Percentiles rank a stretch among this genome's conserved stretches.
phyloP scores from a whole-genome alignment of 2,888 invertebrate species.

The Melinaea marsaeus region DNA sequence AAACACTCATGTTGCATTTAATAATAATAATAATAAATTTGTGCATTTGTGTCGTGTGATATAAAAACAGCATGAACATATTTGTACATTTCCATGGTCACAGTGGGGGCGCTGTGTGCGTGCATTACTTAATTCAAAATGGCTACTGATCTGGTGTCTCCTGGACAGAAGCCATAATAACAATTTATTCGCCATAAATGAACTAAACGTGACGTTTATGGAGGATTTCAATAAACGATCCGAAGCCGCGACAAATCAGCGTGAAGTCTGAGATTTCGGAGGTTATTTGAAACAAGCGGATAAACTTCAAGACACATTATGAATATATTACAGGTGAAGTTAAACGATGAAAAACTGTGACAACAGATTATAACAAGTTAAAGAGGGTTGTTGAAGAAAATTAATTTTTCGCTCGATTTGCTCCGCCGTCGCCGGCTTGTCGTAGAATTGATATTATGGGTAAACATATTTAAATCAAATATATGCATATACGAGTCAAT shows the following conservation, averaged over 20 bases:
- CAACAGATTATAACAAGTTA: too few relatives aligned
- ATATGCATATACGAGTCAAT: too few relatives aligned
- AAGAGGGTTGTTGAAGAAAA: too few relatives aligned
- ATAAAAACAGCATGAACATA: slow-evolving; percentile 1
- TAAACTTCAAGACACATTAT: slow-evolving; percentile 13
- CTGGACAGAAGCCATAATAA: slow-evolving; percentile 23
- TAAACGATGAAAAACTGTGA: too few relatives aligned
- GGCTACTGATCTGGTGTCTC: slow-evolving; percentile 17
- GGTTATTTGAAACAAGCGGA: slow-evolving; percentile 28
- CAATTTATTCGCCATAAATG: slow-evolving; percentile 25
- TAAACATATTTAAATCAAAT: too few relatives aligned
- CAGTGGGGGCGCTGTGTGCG: slow-evolving; percentile 11
- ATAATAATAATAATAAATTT: background rate
- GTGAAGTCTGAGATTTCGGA: slow-evolving; percentile 24
- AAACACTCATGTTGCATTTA: background rate
- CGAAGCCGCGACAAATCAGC: slow-evolving; percentile 23
- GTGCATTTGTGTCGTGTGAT: background rate
- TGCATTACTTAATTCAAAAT: slow-evolving; percentile 22
- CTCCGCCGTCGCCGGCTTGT: too few relatives aligned
- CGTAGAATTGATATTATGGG: too few relatives aligned
- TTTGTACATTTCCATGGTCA: background rate
- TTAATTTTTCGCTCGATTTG: too few relatives aligned
- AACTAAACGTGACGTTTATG: slow-evolving; percentile 31
- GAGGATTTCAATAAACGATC: slow-evolving; percentile 21
- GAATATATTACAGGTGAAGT: slow-evolving; percentile 14